Conservation (phyloP, 2,113 vertebrate genomes). For the Rhinoptilus africanus region DNA sequence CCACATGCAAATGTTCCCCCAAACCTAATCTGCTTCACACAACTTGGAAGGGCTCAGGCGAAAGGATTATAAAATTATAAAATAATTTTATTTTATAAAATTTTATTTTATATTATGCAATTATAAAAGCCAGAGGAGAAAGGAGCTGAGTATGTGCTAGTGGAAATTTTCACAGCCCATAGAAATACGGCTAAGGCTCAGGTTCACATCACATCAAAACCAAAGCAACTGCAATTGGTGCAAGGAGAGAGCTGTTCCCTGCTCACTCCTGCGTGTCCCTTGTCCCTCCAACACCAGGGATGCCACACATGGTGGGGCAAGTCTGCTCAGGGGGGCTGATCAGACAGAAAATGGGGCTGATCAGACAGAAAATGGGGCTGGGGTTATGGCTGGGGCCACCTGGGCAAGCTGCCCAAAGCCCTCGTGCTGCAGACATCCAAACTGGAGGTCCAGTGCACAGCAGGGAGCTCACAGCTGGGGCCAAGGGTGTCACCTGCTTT, state of each 20-base stretch:
- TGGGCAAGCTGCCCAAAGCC: too few relatives aligned
- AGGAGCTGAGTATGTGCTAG: background rate
- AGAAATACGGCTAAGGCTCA: background rate
- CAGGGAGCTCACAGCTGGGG: too few relatives aligned
- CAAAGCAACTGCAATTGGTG: background rate
- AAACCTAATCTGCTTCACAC: background rate
- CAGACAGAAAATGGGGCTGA: background rate
- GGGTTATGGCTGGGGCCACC: background rate
- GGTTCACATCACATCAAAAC: fast-evolving
- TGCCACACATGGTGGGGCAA: fast-evolving
- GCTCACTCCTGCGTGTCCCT: background rate
- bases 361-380: background rate
- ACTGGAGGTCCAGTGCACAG: too few relatives aligned
- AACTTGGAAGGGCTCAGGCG: background rate
- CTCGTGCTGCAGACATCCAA: too few relatives aligned
- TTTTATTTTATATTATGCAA: too few relatives aligned
- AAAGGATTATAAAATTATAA: too few relatives aligned
- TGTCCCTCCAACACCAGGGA: fast-evolving
- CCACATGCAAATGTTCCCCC: fast-evolving
- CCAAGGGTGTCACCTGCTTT: background rate
- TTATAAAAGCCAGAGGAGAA: background rate
- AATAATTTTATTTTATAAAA: too few relatives aligned
- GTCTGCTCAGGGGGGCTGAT: background rate
- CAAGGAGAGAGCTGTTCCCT: background rate
- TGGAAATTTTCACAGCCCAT: background rate